These are phyloP conservation scores for Heliconius cydno DNA, from an alignment of 2,888 invertebrate genomes.

Conservation along the genomic window DNA sequence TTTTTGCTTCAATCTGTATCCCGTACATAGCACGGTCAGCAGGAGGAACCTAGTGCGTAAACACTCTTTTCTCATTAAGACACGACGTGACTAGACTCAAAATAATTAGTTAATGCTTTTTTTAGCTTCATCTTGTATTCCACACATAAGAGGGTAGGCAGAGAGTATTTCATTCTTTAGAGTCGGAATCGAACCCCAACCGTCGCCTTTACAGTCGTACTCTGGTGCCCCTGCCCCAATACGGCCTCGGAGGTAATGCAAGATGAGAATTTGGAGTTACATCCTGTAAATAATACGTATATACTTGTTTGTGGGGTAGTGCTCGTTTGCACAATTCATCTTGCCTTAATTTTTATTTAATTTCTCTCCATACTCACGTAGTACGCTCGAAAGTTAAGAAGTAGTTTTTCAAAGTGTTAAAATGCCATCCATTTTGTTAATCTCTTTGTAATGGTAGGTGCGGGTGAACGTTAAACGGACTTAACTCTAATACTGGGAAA, in stretches of 20 bases:
- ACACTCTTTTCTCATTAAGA: too few species aligned
- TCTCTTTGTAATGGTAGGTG: constrained; percentile 38
- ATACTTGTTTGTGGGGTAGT: not conserved
- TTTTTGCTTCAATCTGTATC: too few species aligned
- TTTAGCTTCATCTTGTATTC: not conserved
- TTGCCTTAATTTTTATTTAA: not conserved
- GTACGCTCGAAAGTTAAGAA: constrained; percentile 4
- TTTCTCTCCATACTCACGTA: not conserved
- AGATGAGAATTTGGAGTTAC: too few species aligned
- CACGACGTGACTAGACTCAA: not conserved
- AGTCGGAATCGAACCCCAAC: too few species aligned
- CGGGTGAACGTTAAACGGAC: constrained; percentile 35
- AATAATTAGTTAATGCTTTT: not conserved
- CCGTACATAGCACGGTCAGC: too few species aligned
- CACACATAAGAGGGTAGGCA: not conserved
- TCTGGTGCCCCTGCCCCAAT: too few species aligned
- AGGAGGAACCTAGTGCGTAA: too few species aligned
- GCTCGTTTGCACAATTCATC: not conserved
- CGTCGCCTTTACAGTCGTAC: too few species aligned
- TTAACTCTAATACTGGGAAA: constrained; percentile 11
- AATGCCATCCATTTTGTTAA: constrained; percentile 40
- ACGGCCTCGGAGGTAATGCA: too few species aligned
- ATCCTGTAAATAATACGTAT: not conserved
- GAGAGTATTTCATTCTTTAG: too few species aligned
- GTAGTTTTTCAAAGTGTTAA: constrained; percentile 32